Conservation (phyloP, 1,140 invertebrate genomes). For the Solenopsis fugax region DNA sequence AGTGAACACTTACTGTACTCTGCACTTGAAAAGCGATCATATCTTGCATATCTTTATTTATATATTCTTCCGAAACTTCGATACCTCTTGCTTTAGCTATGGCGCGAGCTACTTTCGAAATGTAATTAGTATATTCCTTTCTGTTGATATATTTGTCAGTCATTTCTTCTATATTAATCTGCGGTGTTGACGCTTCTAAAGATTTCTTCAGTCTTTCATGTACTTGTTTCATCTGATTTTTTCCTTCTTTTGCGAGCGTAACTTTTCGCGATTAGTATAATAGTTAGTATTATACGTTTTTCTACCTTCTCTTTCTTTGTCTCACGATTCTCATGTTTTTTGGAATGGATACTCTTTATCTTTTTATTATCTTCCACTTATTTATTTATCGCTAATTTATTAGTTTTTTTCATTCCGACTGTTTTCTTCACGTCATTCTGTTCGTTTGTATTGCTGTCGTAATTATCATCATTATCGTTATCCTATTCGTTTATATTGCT, state of each 20-base stretch:
- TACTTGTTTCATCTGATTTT: background rate
- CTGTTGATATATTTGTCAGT: background rate
- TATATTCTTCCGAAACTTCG: background rate
- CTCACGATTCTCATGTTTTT: background rate
- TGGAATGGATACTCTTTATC: background rate
- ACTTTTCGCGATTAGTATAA: background rate
- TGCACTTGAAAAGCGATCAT: too few species aligned
- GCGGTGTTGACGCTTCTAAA: too few species aligned
- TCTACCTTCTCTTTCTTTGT: background rate
- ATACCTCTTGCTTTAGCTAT: conserved; percentile 46
- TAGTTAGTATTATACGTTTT: too few species aligned
- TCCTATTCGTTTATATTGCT: too few species aligned
- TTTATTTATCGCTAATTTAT: too few species aligned
- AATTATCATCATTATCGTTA: too few species aligned
- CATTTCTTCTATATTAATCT: background rate
- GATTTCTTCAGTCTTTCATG: background rate
- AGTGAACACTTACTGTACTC: conserved; percentile 32
- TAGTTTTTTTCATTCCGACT: too few species aligned
- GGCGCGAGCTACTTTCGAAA: conserved; percentile 27
- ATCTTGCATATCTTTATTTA: too few species aligned
- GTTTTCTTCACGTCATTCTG: too few species aligned
- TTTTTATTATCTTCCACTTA: background rate
- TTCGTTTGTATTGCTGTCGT: too few species aligned
- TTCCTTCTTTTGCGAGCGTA: background rate
- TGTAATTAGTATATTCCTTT: conserved; percentile 4